Conservation (phyloP, 1,140 invertebrate species). For the Hycleus phaleratus region DNA sequence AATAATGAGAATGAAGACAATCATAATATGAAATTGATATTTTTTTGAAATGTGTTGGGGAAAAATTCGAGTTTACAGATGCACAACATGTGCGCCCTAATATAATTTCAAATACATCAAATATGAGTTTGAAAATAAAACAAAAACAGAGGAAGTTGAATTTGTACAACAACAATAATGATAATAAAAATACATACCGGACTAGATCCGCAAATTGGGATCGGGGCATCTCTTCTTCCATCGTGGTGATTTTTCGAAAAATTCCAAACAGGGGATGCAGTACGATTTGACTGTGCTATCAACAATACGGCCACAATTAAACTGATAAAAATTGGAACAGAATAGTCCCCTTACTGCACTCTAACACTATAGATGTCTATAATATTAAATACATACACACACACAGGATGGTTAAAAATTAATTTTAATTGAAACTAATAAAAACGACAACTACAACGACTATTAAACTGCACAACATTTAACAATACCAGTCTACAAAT, state of each 20-base stretch:
- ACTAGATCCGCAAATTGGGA: slow-evolving; percentile 31
- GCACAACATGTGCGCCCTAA: too few relatives aligned
- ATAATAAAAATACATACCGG: slow-evolving; percentile 22
- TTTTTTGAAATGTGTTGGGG: neutral
- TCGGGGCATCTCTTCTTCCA: slow-evolving; percentile 7
- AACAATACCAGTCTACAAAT: neutral
- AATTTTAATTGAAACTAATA: slow-evolving; percentile 34
- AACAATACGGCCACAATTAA: too few relatives aligned
- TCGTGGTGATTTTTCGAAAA: too few relatives aligned
- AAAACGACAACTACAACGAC: slow-evolving; percentile 2
- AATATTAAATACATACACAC: slow-evolving; percentile 5
- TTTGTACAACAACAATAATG: neutral
- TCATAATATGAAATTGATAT: neutral
- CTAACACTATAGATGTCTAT: too few relatives aligned
- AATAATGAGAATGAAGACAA: neutral
- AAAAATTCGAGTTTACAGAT: neutral
- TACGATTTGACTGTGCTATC: too few relatives aligned
- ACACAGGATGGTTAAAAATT: slow-evolving; percentile 39
- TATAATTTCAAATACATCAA: too few relatives aligned
- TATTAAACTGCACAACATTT: neutral
- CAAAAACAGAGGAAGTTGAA: neutral
- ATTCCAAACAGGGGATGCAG: too few relatives aligned
- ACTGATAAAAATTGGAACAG: too few relatives aligned
- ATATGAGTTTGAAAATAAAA: too few relatives aligned
- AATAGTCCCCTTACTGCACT: too few relatives aligned